Evolutionary conservation across 2,888 invertebrate species (phyloP).

Genomic region (Furcula furcula): DNA sequence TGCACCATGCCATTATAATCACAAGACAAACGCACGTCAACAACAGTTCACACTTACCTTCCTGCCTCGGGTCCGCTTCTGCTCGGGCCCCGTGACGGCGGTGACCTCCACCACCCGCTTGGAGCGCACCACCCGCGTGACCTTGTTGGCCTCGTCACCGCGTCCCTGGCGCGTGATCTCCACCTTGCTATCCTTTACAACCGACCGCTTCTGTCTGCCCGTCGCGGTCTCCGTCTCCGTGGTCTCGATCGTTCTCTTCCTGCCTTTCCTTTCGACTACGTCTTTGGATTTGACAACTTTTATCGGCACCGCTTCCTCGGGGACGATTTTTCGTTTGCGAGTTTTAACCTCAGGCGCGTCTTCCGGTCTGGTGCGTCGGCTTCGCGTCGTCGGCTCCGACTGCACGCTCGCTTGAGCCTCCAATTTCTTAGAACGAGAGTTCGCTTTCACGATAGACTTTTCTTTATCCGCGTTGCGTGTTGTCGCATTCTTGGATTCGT

Average conservation of each 20-base stretch:
- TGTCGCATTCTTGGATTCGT: slow-evolving; percentile 8
- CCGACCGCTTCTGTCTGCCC: slow-evolving; percentile 9
- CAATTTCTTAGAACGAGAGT: slow-evolving; percentile 26
- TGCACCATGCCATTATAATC: neutral
- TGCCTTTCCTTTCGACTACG: slow-evolving; percentile 10
- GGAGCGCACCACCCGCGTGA: slow-evolving; percentile 4
- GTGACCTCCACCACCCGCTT: slow-evolving; percentile 8
- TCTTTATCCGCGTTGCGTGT: slow-evolving; percentile 13
- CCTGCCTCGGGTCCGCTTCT: slow-evolving; percentile 21
- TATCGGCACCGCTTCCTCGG: slow-evolving; percentile 22
- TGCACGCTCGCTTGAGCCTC: slow-evolving; percentile 22
- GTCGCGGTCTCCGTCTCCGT: slow-evolving; percentile 6
- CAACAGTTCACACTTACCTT: slow-evolving; percentile 20
- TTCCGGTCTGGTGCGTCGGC: slow-evolving; percentile 14
- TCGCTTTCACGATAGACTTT: slow-evolving; percentile 13
- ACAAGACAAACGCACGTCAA: neutral
- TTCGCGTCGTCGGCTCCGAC: slow-evolving; percentile 14
- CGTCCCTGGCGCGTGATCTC: slow-evolving; percentile 3
- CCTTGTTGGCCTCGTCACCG: slow-evolving; percentile 2
- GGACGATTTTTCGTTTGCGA: slow-evolving; percentile 32
- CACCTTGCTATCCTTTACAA: slow-evolving; percentile 4
- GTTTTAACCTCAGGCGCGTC: slow-evolving; percentile 13
- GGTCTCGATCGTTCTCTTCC: slow-evolving; percentile 19
- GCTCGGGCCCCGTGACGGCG: slow-evolving; percentile 3
- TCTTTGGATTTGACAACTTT: slow-evolving; percentile 23